Evolutionary conservation across 2,888 invertebrate genomes (phyloP).

Genomic region (Strigamia maritima): DNA sequence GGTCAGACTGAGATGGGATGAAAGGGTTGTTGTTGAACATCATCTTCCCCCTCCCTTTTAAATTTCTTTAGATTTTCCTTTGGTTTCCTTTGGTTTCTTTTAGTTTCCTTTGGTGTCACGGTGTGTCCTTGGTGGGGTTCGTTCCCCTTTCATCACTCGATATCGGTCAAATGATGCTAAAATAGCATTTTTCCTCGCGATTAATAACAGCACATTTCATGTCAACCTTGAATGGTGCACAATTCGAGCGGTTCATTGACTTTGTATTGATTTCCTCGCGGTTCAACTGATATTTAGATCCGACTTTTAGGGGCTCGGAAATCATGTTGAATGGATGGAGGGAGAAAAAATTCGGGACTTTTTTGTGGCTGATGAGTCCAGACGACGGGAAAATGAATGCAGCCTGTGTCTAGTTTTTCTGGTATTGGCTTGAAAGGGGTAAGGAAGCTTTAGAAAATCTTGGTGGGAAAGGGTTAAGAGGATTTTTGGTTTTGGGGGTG

Average conservation of each 20-base stretch:
- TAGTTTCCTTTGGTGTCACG: background rate
- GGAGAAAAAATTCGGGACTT: background rate
- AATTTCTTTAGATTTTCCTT: too few species aligned
- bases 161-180: background rate
- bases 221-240: background rate
- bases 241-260: background rate
- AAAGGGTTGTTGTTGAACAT: background rate
- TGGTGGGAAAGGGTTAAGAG: conserved; percentile 4
- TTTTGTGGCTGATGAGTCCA: background rate
- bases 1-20: background rate
- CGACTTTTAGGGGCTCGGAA: background rate
- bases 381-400: conserved; percentile 4
- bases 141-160: background rate
- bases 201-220: background rate
- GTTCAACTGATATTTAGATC: background rate
- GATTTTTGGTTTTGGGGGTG: background rate
- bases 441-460: background rate
- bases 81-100: background rate
- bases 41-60: conserved; percentile 4
- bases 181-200: background rate
- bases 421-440: background rate
- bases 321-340: background rate
- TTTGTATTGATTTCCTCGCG: background rate
- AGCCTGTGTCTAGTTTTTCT: background rate
- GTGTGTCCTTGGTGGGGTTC: background rate